These are phyloP conservation scores for Bungarus multicinctus DNA, from an alignment of 2,113 vertebrate genomes.

Conservation along the genomic window DNA sequence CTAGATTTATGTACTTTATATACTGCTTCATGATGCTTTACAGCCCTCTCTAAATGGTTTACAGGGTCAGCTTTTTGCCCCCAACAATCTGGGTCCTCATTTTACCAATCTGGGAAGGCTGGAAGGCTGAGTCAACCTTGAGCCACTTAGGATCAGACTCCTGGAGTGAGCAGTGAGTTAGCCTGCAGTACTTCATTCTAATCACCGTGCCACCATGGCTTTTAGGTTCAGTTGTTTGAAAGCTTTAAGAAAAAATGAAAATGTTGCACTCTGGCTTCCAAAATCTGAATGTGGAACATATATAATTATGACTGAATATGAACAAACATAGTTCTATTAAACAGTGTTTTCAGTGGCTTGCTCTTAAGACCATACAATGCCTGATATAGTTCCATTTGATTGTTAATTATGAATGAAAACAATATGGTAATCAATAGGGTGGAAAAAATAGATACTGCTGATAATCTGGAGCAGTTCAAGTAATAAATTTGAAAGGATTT, in stretches of 20 bases:
- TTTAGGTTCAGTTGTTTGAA: not conserved
- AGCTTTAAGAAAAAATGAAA: not conserved
- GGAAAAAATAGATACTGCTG: constrained; percentile 14
- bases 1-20: too few species aligned
- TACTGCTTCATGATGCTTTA: too few species aligned
- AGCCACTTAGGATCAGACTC: too few species aligned
- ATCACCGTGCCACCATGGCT: too few species aligned
- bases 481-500: constrained; percentile 17
- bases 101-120: too few species aligned
- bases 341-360: not conserved
- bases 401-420: not conserved
- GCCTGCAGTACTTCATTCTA: too few species aligned
- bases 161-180: too few species aligned
- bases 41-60: too few species aligned
- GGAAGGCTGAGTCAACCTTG: too few species aligned
- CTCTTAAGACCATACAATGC: not conserved
- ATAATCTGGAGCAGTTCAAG: not conserved
- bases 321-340: not conserved
- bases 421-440: not conserved
- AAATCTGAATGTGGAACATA: not conserved
- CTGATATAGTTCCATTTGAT: not conserved
- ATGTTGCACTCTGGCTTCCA: not conserved
- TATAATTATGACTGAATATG: constrained; percentile 2
- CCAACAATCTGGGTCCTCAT: too few species aligned
- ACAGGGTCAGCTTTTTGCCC: too few species aligned